Percentiles rank a stretch among this genome's conserved stretches.
Conservation (phyloP, 2,888 invertebrate species). For the Sminthurinus aureus region DNA sequence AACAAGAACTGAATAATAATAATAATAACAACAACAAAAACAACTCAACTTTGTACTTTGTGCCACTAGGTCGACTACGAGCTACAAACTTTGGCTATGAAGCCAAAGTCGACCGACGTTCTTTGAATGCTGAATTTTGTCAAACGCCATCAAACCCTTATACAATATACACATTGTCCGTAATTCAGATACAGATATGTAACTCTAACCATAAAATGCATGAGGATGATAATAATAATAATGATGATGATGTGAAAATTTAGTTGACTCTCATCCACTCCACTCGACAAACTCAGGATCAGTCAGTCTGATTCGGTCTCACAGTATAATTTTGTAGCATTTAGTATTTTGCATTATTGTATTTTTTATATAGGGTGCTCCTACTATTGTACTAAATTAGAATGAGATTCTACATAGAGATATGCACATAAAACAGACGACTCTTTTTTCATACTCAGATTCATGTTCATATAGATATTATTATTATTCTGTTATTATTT, state of each 20-base stretch:
- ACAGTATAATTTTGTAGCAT: constrained; percentile 30
- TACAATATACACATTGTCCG: neutral
- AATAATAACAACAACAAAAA: no score
- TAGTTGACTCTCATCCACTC: neutral
- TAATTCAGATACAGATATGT: no score
- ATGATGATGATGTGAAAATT: constrained; percentile 28
- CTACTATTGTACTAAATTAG: constrained; percentile 31
- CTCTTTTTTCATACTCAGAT: neutral
- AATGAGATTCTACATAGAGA: neutral
- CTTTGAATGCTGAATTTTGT: neutral
- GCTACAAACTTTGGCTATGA: no score
- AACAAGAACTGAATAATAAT: no score
- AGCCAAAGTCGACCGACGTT: neutral
- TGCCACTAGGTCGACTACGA: neutral
- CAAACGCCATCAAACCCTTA: constrained; percentile 7
- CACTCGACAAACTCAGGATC: no score
- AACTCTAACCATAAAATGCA: no score
- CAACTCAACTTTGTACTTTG: constrained; percentile 14
- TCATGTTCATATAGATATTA: constrained; percentile 12
- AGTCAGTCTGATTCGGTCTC: neutral
- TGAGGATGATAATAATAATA: no score
- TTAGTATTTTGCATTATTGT: constrained; percentile 1
- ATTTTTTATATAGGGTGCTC: no score
- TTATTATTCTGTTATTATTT: neutral
- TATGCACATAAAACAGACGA: no score